phyloP scores from a whole-genome alignment of 2,797 vertebrate genomes.

The Percopsis omiscomaycus region DNA sequence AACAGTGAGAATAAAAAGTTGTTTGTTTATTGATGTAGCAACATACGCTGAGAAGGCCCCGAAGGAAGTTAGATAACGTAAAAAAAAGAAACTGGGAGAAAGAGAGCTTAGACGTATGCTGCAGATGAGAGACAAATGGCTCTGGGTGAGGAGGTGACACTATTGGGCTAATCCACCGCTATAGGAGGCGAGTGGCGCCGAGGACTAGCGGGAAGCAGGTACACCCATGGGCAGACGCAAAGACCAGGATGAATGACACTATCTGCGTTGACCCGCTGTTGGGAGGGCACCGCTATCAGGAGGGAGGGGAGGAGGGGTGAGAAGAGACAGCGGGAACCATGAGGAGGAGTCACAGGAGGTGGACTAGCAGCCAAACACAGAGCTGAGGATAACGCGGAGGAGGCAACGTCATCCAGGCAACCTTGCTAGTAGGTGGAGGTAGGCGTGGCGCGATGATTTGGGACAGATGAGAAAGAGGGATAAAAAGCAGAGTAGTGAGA shows the following conservation, averaged over 20 bases:
- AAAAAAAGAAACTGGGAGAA: neutral
- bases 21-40: no score
- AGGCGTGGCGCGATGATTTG: no score
- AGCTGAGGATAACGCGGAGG: no score
- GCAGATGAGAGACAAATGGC: constrained; percentile 29
- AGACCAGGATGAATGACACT: constrained; percentile 21
- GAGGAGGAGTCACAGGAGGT: neutral
- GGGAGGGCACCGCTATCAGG: constrained; percentile 39
- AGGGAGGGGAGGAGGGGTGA: neutral
- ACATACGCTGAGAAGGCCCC: no score
- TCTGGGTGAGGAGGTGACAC: constrained; percentile 33
- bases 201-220: constrained; percentile 29
- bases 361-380: no score
- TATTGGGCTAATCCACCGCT: constrained; percentile 20
- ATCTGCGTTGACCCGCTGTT: constrained; percentile 35
- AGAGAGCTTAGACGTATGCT: constrained; percentile 2
- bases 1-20: no score
- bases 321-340: neutral
- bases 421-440: no score
- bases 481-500: no score
- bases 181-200: constrained; percentile 17
- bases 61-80: no score
- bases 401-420: no score
- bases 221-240: constrained; percentile 20
- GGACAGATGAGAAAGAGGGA: no score